Evolutionary conservation across 2,888 invertebrate species (phyloP).

Genomic region (Cantharis rufa): DNA sequence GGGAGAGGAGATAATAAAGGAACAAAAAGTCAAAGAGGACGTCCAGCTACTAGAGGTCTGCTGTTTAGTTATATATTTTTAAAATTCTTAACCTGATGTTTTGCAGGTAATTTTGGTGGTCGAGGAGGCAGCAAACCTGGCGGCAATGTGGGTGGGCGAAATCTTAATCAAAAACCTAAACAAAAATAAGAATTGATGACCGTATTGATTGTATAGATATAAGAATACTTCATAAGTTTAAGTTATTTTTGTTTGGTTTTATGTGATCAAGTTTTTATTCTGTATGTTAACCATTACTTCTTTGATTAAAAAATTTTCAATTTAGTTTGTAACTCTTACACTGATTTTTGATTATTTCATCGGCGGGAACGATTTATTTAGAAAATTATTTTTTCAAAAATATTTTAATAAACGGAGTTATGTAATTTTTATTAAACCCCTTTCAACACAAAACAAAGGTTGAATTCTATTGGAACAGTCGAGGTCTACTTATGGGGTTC

Average conservation of each 20-base stretch:
- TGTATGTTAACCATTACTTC: background rate
- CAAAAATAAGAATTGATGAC: slow-evolving; percentile 30
- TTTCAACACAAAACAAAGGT: too few species aligned
- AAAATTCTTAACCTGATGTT: background rate
- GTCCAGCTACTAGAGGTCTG: slow-evolving; percentile 54
- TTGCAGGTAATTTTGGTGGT: slow-evolving; percentile 40
- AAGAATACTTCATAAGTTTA: background rate
- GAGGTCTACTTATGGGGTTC: too few species aligned
- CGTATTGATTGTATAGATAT: background rate
- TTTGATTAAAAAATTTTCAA: background rate
- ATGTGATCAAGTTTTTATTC: background rate
- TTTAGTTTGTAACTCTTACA: background rate
- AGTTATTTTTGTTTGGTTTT: background rate
- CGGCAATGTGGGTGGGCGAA: slow-evolving; percentile 35
- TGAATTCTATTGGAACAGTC: too few species aligned
- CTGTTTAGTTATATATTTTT: background rate
- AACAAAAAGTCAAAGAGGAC: slow-evolving; percentile 58
- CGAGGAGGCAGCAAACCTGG: slow-evolving; percentile 34
- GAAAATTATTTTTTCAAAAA: too few species aligned
- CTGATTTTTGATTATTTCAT: too few species aligned
- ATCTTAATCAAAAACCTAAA: slow-evolving; percentile 38
- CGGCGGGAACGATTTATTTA: too few species aligned
- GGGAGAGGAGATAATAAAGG: slow-evolving; percentile 72
- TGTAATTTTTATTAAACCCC: too few species aligned
- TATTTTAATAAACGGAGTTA: too few species aligned